Conservation (phyloP, 2,113 vertebrate species). For the Eulemur rufifrons region DNA sequence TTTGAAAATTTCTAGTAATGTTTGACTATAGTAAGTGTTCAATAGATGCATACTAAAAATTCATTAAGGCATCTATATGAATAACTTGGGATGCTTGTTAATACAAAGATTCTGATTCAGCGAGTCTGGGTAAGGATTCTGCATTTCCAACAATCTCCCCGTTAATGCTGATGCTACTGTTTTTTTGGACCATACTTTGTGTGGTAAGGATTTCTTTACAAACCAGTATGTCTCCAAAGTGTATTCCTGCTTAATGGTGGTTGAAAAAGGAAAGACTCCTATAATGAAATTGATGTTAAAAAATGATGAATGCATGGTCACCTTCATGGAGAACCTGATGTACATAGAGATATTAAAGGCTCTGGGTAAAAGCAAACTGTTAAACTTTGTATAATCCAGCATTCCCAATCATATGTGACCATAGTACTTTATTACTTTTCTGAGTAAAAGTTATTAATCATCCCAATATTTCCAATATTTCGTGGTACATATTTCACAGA, state of each 20-base stretch:
- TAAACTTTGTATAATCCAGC: background rate
- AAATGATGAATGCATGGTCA: background rate
- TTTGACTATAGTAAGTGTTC: background rate
- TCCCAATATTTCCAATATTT: conserved; percentile 5
- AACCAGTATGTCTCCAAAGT: background rate
- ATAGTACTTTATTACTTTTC: background rate
- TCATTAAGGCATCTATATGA: background rate
- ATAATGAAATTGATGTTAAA: background rate
- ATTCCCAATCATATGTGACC: background rate
- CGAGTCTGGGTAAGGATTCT: background rate
- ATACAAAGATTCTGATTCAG: conserved; percentile 11
- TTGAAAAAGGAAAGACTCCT: background rate
- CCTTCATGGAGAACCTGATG: background rate
- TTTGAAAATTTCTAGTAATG: conserved; percentile 13
- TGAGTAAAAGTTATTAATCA: conserved; percentile 6
- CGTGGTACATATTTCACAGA: background rate
- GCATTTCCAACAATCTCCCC: background rate
- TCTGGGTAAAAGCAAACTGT: background rate
- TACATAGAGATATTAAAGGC: background rate
- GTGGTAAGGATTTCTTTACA: background rate
- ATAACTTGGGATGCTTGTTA: background rate
- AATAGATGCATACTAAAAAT: background rate
- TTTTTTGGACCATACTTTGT: background rate
- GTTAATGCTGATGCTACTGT: background rate
- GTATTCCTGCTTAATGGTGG: background rate